Percentiles rank a stretch among this genome's conserved stretches.
phyloP scores from a whole-genome alignment of 2,888 invertebrate species.

The Ophonus ardosiacus region DNA sequence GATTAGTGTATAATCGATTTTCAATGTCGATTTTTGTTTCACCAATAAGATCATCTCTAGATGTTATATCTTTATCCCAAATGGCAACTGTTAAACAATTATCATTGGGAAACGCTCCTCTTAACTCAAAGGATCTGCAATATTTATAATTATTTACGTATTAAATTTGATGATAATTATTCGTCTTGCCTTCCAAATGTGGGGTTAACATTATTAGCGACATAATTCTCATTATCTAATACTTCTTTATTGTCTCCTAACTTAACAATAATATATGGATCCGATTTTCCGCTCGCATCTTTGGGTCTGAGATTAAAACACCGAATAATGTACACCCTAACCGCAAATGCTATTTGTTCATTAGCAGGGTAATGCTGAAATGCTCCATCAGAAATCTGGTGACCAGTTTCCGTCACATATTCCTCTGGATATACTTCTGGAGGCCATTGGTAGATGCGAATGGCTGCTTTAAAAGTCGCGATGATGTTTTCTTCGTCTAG shows the following conservation, averaged over 20 bases:
- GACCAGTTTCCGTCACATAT: constrained; percentile 77
- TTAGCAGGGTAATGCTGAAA: constrained; percentile 82
- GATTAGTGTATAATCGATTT: constrained; percentile 88
- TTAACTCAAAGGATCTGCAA: constrained; percentile 85
- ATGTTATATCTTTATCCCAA: constrained; percentile 84
- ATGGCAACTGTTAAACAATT: constrained; percentile 85
- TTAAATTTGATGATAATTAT: not conserved
- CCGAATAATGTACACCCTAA: constrained; percentile 87
- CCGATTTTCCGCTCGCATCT: constrained; percentile 84
- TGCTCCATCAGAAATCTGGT: constrained; percentile 79
- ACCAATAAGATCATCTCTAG: constrained; percentile 89
- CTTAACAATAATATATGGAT: constrained; percentile 86
- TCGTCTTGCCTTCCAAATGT: constrained; percentile 85
- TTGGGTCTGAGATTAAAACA: constrained; percentile 85
- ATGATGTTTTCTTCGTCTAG: constrained; percentile 76
- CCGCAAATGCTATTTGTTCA: constrained; percentile 80
- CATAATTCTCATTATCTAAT: constrained; percentile 83
- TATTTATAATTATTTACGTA: not conserved
- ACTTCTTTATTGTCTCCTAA: constrained; percentile 82
- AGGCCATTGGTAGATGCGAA: constrained; percentile 83
- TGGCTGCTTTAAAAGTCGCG: constrained; percentile 71
- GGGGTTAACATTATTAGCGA: constrained; percentile 87
- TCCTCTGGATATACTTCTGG: constrained; percentile 76
- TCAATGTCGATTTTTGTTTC: constrained; percentile 91
- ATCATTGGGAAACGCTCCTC: constrained; percentile 86